Evolutionary conservation across 2,888 invertebrate genomes (phyloP), one percentile per base, ranked within the genome.

Genomic region (Corbicula japonica): DNA sequence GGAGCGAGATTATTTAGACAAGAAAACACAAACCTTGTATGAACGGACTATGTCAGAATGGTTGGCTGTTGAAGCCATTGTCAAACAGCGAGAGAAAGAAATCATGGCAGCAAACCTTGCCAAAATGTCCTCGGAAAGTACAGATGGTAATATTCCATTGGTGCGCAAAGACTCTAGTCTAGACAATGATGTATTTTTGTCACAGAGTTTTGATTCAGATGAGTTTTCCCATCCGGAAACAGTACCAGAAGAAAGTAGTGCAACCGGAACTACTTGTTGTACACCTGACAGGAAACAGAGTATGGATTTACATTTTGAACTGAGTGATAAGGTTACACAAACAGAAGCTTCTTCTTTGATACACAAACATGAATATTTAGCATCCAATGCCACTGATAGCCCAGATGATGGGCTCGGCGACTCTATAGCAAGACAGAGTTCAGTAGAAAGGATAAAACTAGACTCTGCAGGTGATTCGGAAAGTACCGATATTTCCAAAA

Each of bases 41-140:
- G 98, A 98, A 93, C 96, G 96, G 6, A 97, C 97, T 0, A 97
- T 98, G 97, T 97, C 98, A 0, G 98, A 98, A 93, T 98, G 98
- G 98, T 93, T 98, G 76, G 97, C 98, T 0, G 97, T 98, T 0
- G 98, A 99, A 91, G 98, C 98, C 0, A 98, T 98, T 80, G 97
- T 98, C 0, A 84, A 91, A 50, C 93, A 94, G 79, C 81, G 93
- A 61, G 94, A 94, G 73, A 92, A 92, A 78, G 94, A 94, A 83
- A 96, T 96, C 52, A 97, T 97, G 77, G 97, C 97, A 0, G 96
- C 96, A 12, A 97, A 97, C 48, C 96, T 97, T 63, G 97, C 97
- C 6, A 96, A 97, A 90, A 94, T 97, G n/a, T 96, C 96, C 68
- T 96, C 96, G 23, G 97, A 97, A 90, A 93, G 93, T 77, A 92